Evolutionary conservation across 2,113 vertebrate genomes (phyloP).

Genomic region (Axis porcinus): DNA sequence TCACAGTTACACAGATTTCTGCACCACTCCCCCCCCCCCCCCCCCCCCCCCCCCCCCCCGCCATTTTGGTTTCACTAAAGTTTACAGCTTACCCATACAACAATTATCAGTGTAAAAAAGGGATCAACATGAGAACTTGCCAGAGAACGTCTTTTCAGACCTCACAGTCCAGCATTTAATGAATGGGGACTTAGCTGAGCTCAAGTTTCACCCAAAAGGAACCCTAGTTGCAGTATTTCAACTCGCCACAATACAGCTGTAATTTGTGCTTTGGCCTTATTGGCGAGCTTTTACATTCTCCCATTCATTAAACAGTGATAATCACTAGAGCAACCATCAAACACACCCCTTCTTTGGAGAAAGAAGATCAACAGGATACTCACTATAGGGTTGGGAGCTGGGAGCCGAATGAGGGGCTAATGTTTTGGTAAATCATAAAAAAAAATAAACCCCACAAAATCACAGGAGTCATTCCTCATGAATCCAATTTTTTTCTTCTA

Average conservation of each 20-base stretch:
- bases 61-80: neutral
- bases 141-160: conserved; percentile 7
- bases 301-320: conserved; percentile 66
- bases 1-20: neutral
- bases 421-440: conserved; percentile 52
- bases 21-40: too few species aligned
- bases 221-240: neutral
- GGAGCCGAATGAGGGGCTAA: neutral
- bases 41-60: rapidly evolving
- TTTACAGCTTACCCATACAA: neutral
- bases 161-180: neutral
- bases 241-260: conserved; percentile 47
- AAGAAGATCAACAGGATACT: conserved; percentile 32
- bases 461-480: neutral
- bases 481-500: neutral
- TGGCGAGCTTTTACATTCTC: conserved; percentile 54
- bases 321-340: conserved; percentile 57
- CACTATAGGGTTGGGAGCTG: neutral
- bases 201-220: conserved; percentile 32
- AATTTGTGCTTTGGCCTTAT: conserved; percentile 41
- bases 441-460: neutral
- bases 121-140: neutral
- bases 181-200: neutral
- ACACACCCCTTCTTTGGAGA: conserved; percentile 59
- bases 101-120: neutral